Evolutionary conservation across 1,140 invertebrate genomes (phyloP).

Genomic region (Hormaphis cornu): DNA sequence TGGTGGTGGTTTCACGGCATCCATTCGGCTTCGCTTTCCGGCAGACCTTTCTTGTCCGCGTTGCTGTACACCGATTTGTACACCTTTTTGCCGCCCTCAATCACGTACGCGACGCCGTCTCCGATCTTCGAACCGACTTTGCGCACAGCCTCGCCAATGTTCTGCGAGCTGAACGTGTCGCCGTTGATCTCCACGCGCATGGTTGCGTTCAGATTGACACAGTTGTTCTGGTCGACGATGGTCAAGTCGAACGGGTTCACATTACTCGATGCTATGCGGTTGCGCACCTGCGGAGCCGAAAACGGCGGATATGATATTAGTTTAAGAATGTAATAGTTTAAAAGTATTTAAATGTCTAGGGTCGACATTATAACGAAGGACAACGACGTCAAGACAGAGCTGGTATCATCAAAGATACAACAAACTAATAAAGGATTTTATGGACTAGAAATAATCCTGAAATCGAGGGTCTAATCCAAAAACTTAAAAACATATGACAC

Average conservation of each 20-base stretch:
- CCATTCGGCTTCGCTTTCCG: neutral
- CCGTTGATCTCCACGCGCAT: slow-evolving; percentile 56
- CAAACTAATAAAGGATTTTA: too few relatives aligned
- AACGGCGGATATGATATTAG: too few relatives aligned
- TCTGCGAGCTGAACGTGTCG: slow-evolving; percentile 60
- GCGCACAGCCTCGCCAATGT: slow-evolving; percentile 25
- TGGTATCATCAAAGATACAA: too few relatives aligned
- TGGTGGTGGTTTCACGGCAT: neutral
- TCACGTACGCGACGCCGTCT: slow-evolving; percentile 51
- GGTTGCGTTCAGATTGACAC: slow-evolving; percentile 49
- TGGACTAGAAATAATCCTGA: too few relatives aligned
- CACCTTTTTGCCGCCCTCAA: slow-evolving; percentile 48
- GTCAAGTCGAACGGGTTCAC: slow-evolving; percentile 66
- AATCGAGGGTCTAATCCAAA: too few relatives aligned
- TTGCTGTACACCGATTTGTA: slow-evolving; percentile 44
- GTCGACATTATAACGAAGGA: neutral
- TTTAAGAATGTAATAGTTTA: neutral
- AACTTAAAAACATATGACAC: too few relatives aligned
- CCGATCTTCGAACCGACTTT: slow-evolving; percentile 64
- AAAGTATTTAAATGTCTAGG: neutral
- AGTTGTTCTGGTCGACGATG: slow-evolving; percentile 59
- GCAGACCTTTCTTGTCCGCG: neutral
- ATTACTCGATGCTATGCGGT: slow-evolving; percentile 49
- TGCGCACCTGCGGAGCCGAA: slow-evolving; percentile 48
- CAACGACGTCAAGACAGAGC: neutral